Percentiles rank a stretch among this genome's conserved stretches.
Evolutionary conservation across 2,888 invertebrate species (phyloP).

Genomic region (Euproctis similis): DNA sequence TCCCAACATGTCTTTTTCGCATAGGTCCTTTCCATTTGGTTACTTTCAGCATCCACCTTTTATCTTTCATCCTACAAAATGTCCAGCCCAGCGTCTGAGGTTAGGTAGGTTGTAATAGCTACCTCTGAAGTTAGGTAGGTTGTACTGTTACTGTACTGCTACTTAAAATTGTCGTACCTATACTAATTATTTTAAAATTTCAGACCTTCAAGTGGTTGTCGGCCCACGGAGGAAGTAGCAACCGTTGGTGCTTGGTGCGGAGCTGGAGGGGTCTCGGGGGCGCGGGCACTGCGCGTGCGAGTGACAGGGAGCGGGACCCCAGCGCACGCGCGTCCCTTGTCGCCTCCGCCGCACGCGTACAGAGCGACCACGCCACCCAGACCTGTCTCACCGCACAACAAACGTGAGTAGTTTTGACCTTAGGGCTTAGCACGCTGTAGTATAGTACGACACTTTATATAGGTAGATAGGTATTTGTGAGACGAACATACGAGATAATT

Average conservation of each 20-base stretch:
- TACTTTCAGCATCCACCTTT: too few species aligned
- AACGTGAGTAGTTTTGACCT: constrained; percentile 49
- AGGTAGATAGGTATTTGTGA: too few species aligned
- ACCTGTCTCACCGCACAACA: constrained; percentile 35
- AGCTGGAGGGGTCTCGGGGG: constrained; percentile 46
- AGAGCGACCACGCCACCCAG: constrained; percentile 58
- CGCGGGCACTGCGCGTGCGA: constrained; percentile 15
- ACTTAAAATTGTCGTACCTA: too few species aligned
- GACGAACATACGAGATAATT: too few species aligned
- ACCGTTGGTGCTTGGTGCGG: constrained; percentile 48
- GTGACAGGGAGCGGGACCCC: constrained; percentile 29
- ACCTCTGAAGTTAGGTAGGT: too few species aligned
- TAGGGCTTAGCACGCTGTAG: background rate
- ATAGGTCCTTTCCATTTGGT: too few species aligned
- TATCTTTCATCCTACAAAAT: too few species aligned
- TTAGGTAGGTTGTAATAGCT: too few species aligned
- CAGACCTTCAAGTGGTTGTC: constrained; percentile 63
- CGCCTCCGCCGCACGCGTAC: constrained; percentile 65
- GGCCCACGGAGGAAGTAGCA: constrained; percentile 49
- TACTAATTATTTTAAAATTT: too few species aligned
- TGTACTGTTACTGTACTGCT: too few species aligned
- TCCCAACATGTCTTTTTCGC: too few species aligned
- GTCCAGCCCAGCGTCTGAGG: too few species aligned
- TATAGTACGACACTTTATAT: background rate
- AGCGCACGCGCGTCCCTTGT: constrained; percentile 58